These are phyloP conservation scores for Sycophila sp. DNA, from an alignment of 1,140 invertebrate species.

Conservation along the genomic window DNA sequence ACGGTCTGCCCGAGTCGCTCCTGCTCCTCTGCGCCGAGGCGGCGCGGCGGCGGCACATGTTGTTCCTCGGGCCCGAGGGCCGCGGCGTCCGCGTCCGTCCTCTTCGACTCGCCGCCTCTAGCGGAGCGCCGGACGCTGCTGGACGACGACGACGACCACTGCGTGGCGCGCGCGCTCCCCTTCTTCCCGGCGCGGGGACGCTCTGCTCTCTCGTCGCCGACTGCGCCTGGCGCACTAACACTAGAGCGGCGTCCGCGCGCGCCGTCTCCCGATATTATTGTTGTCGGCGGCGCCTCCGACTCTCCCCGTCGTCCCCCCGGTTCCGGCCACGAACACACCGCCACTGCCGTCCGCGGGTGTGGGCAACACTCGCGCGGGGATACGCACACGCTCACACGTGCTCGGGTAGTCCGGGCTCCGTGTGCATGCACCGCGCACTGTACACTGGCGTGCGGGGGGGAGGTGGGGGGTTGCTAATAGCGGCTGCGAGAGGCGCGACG, in stretches of 20 bases:
- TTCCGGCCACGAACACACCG: background rate
- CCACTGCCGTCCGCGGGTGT: background rate
- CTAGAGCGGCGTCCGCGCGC: background rate
- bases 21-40: too few relatives aligned
- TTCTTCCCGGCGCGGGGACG: background rate
- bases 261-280: constrained; percentile 22
- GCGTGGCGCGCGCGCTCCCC: background rate
- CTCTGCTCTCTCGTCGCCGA: background rate
- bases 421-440: background rate
- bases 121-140: background rate
- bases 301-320: background rate
- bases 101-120: background rate
- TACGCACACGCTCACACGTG: background rate
- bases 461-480: background rate
- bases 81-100: background rate
- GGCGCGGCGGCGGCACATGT: constrained; percentile 26
- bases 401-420: too few relatives aligned
- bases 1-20: constrained; percentile 12
- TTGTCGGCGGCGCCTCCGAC: constrained; percentile 25
- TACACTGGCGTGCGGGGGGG: background rate
- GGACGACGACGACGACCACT: background rate
- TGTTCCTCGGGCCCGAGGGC: background rate
- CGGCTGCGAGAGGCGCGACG: background rate
- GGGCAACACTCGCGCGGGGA: background rate
- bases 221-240: background rate